Evolutionary conservation across 2,888 invertebrate species (phyloP).

Genomic region (Rhagonycha lutea): DNA sequence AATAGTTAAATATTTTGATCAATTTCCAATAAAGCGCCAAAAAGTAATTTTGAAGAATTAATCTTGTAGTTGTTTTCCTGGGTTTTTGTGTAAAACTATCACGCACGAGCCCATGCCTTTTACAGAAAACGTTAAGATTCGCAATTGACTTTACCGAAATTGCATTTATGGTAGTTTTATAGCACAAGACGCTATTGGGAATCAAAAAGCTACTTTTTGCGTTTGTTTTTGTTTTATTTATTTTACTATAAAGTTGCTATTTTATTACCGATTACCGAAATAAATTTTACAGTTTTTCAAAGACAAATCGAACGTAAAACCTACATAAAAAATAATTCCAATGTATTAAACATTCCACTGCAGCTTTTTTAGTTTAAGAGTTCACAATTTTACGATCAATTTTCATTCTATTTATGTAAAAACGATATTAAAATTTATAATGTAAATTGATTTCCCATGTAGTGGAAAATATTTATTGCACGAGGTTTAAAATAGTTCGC

Average conservation of each 20-base stretch:
- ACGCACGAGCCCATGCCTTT: conserved; percentile 25
- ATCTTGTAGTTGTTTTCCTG: conserved; percentile 9
- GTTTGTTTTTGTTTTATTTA: conserved; percentile 22
- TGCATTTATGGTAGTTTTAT: conserved; percentile 37
- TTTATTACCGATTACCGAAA: conserved; percentile 4
- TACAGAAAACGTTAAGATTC: conserved; percentile 29
- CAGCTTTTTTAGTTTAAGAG: not conserved
- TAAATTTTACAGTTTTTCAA: conserved; percentile 3
- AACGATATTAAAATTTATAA: not conserved
- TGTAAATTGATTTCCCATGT: not conserved
- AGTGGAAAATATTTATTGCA: not conserved
- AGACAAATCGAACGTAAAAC: not conserved
- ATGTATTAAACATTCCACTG: not conserved
- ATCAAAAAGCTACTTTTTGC: conserved; percentile 10
- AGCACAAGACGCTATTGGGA: conserved; percentile 18
- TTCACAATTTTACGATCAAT: not conserved
- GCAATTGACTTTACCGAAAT: conserved; percentile 35
- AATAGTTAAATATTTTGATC: conserved; percentile 20
- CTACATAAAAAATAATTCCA: not conserved
- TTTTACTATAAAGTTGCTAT: conserved; percentile 3
- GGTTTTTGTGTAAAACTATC: conserved; percentile 18
- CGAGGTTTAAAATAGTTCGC: not conserved
- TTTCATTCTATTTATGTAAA: not conserved
- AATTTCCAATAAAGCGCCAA: conserved; percentile 23
- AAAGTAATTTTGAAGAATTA: conserved; percentile 10